Percentiles rank a stretch among this genome's conserved stretches.
phyloP scores from a whole-genome alignment of 2,888 invertebrate genomes.

The Xestia rhomboidea region DNA sequence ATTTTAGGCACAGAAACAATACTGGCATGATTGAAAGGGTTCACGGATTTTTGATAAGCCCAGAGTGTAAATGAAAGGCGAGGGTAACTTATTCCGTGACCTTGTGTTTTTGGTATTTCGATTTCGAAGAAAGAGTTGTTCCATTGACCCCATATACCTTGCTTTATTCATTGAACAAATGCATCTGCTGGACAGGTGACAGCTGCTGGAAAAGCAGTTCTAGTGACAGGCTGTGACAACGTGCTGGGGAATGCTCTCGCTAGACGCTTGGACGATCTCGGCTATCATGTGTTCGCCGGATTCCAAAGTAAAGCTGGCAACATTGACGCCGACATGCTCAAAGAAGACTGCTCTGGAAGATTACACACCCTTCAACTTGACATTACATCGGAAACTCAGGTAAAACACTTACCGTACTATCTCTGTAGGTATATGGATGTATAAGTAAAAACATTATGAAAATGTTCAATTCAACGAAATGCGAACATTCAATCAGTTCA shows the following conservation, averaged over 20 bases:
- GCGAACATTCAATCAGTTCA: too few species aligned
- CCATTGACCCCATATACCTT: slow-evolving; percentile 1
- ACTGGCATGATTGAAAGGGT: slow-evolving; percentile 59
- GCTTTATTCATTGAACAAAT: slow-evolving; percentile 26
- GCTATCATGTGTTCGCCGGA: slow-evolving; percentile 97
- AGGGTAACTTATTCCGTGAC: slow-evolving; percentile 38
- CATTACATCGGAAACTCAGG: slow-evolving; percentile 94
- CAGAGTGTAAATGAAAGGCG: slow-evolving; percentile 45
- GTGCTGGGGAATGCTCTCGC: slow-evolving; percentile 94
- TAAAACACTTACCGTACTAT: slow-evolving; percentile 64
- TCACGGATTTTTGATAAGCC: slow-evolving; percentile 42
- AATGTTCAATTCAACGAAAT: background rate
- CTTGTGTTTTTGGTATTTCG: slow-evolving; percentile 29
- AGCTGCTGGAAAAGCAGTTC: slow-evolving; percentile 95
- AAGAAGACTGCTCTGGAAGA: slow-evolving; percentile 94
- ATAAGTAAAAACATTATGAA: background rate
- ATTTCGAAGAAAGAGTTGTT: slow-evolving; percentile 27
- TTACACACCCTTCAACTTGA: slow-evolving; percentile 94
- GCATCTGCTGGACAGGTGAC: slow-evolving; percentile 91
- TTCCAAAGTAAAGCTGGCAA: slow-evolving; percentile 93
- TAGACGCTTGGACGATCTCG: slow-evolving; percentile 95
- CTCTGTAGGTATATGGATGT: background rate
- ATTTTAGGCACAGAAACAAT: slow-evolving; percentile 67
- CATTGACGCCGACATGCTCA: slow-evolving; percentile 93
- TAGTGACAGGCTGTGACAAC: slow-evolving; percentile 96